A percentile compares a stretch with the other conserved stretches of the same genome.
Evolutionary conservation across 2,888 invertebrate species (phyloP).

Genomic region (Tenthredo notha): DNA sequence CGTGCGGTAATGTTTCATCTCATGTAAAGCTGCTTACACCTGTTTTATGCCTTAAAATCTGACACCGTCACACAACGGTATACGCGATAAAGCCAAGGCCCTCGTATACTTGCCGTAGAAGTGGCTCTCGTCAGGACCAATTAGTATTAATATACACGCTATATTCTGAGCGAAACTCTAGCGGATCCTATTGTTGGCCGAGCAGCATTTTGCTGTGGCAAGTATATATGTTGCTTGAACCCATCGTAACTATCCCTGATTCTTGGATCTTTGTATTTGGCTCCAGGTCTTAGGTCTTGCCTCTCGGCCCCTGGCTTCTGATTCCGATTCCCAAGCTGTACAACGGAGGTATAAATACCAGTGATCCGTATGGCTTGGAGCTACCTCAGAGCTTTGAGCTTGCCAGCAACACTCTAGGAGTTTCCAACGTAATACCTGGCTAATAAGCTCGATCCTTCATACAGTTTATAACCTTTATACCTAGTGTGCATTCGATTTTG

Average conservation of each 20-base stretch:
- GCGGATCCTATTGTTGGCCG: slow-evolving; percentile 5
- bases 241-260: not conserved
- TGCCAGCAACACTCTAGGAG: slow-evolving; percentile 18
- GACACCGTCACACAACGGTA: not conserved
- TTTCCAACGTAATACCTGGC: slow-evolving; percentile 25
- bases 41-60: not conserved
- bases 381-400: slow-evolving; percentile 13
- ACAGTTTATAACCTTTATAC: not conserved
- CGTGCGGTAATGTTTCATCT: not conserved
- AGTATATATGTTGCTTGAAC: not conserved
- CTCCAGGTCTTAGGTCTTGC: not conserved
- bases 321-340: not conserved
- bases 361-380: slow-evolving; percentile 29
- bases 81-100: not conserved
- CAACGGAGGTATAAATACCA: not conserved
- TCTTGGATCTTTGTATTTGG: slow-evolving; percentile 27
- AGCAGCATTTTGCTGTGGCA: not conserved
- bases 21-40: not conserved
- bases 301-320: not conserved
- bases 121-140: slow-evolving; percentile 32
- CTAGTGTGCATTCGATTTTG: not conserved
- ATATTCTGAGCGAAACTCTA: slow-evolving; percentile 4
- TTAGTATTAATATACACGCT: slow-evolving; percentile 20
- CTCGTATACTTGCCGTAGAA: not conserved
- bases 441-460: slow-evolving; percentile 19